These are phyloP conservation scores for Lutjanus argentimaculatus DNA, from an alignment of 2,797 vertebrate genomes.

Conservation along the genomic window DNA sequence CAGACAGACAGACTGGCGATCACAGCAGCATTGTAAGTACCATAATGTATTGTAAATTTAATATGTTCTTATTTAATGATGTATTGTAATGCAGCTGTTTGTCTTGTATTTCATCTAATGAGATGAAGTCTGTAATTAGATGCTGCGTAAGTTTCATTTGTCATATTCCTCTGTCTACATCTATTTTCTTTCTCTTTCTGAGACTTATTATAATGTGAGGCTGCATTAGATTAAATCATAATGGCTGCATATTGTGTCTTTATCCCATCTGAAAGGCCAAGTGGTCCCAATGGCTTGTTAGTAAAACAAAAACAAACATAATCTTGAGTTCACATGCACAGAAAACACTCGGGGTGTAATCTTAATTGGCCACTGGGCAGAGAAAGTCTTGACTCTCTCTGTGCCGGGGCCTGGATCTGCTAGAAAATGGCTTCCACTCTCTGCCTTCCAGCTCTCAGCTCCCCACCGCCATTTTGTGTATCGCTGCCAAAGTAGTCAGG, in stretches of 20 bases:
- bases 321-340: constrained; percentile 30
- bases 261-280: constrained; percentile 58
- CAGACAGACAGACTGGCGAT: constrained; percentile 49
- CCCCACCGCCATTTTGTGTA: constrained; percentile 82
- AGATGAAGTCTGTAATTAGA: constrained; percentile 54
- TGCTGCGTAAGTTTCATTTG: constrained; percentile 43
- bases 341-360: constrained; percentile 47
- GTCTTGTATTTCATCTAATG: constrained; percentile 53
- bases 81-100: constrained; percentile 25
- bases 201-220: constrained; percentile 40
- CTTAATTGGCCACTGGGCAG: constrained; percentile 45
- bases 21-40: constrained; percentile 68
- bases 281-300: constrained; percentile 58
- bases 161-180: constrained; percentile 27
- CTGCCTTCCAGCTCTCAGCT: constrained; percentile 74
- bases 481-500: constrained; percentile 81
- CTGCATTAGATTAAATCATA: constrained; percentile 63
- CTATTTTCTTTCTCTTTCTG: constrained; percentile 46
- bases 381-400: constrained; percentile 44
- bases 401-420: constrained; percentile 59
- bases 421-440: constrained; percentile 84
- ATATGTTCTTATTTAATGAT: constrained; percentile 46
- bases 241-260: constrained; percentile 47
- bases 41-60: constrained; percentile 43
- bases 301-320: constrained; percentile 28